phyloP scores from a whole-genome alignment of 2,797 vertebrate species.

The Chelidonichthys spinosus region DNA sequence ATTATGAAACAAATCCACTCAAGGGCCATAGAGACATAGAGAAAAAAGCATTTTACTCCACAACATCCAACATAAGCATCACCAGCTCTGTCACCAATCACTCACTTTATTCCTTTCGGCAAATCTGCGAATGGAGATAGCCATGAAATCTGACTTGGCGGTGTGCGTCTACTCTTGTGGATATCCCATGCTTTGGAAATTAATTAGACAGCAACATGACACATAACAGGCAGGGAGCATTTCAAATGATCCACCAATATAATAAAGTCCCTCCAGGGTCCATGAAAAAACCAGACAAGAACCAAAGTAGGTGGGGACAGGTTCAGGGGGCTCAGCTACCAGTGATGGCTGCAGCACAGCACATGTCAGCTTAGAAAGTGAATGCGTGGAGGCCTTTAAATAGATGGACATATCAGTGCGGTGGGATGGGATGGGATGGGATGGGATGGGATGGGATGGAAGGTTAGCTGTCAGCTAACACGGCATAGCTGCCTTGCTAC shows the following conservation, averaged over 20 bases:
- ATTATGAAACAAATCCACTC: neutral
- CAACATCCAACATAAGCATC: conserved; percentile 15
- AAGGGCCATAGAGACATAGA: neutral
- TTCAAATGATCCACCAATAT: conserved; percentile 31
- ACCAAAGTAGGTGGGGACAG: conserved; percentile 29
- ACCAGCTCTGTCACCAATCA: conserved; percentile 12
- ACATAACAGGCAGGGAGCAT: conserved; percentile 26
- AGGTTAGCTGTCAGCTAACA: conserved; percentile 48
- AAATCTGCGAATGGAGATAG: conserved; percentile 26
- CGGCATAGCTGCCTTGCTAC: conserved; percentile 40
- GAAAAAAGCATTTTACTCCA: conserved; percentile 15
- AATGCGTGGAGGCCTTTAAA: conserved; percentile 56
- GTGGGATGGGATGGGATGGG: conserved; percentile 27
- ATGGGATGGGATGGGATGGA: conserved; percentile 28
- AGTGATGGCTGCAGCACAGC: conserved; percentile 26
- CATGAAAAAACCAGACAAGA: conserved; percentile 37
- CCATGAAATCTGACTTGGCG: neutral
- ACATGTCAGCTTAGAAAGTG: conserved; percentile 33
- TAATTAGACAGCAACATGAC: conserved; percentile 18
- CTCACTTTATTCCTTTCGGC: conserved; percentile 3
- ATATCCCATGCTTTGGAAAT: conserved; percentile 28
- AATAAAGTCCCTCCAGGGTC: neutral
- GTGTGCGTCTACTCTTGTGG: neutral
- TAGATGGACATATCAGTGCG: conserved; percentile 43
- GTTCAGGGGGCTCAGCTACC: conserved; percentile 17